Base-by-base conservation (phyloP, 2,888 invertebrate species). In the Hydraecia micacea region DNA sequence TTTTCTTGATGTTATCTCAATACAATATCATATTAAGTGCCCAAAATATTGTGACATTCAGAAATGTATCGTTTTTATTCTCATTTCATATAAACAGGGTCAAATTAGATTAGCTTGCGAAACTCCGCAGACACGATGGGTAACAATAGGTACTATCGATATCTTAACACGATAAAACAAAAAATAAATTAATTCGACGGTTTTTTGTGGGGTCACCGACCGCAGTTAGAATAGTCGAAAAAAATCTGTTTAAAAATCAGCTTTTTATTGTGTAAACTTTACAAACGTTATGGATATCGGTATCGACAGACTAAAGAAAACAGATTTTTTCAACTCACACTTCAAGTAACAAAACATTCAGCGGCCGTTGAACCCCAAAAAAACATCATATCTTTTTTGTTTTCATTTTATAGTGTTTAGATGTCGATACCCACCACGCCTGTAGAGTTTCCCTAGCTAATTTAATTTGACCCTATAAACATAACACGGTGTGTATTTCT, bases 11-110 rank as follows among this genome's bases (percentile, higher is more conserved):
- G 6, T 75, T 49, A 11, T 36, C 3, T 42, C 42, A 18, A 25
- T 25, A 36, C 6, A 46, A 39, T 58, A 66, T 36, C 21, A 7
- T 21, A 8, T 0, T 42, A 49, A 8, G 21, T n/a, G 66, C 32
- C 49, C n/a, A 79, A 71, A 36, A 46, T 46, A 52, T 60, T 69
- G 65, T 42, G 65, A 69, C 1, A 63, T 69, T 80, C n/a, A 25
- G 15, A 42, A n/a, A 39, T 42, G 15, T 18, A 6, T 65, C 13
- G 6, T 65, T 63, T 58, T 46, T n/a, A 28, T 68, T 21, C 8
- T 28, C 15, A 13, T 58, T 55, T 68, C 39, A 74, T 36, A 4
- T 32, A 58, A 5, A n/a, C 25, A 58, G 11, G 55, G 5, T 58
- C n/a, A 11, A 52, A 58, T 58, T 58, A 13, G n/a, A n/a, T 58